A percentile compares a stretch with the other conserved stretches of the same genome.
Evolutionary conservation across 2,113 vertebrate species (phyloP).

Genomic region (Psilopsiagon aymara): DNA sequence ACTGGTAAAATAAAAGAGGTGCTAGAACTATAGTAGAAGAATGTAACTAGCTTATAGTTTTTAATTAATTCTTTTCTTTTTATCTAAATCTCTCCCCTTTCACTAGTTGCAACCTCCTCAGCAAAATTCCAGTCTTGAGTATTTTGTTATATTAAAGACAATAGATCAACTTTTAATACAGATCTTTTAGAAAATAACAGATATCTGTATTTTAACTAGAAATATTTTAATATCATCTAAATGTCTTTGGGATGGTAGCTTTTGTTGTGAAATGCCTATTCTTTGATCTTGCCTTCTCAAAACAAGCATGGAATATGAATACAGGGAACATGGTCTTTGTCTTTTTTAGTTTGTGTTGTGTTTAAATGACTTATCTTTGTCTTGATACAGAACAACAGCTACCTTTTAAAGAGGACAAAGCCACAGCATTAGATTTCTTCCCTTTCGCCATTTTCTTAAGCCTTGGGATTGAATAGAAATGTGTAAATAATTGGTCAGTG

Average conservation of each 20-base stretch:
- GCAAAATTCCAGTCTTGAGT: background rate
- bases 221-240: background rate
- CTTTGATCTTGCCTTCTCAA: background rate
- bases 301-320: background rate
- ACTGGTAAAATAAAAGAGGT: background rate
- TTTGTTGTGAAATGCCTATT: fast-evolving
- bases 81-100: background rate
- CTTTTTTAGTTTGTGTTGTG: background rate
- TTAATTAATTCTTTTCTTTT: background rate
- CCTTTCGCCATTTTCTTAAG: background rate
- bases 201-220: background rate
- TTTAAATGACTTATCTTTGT: background rate
- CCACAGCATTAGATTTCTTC: background rate
- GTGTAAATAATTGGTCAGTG: background rate
- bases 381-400: background rate
- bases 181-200: background rate
- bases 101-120: background rate
- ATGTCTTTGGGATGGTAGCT: background rate
- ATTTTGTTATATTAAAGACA: background rate
- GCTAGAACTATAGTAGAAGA: background rate
- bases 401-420: background rate
- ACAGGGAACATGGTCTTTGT: background rate
- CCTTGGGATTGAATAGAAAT: background rate
- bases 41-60: background rate
- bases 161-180: background rate